These are phyloP conservation scores for Natrix natrix DNA, from an alignment of 2,797 vertebrate species.

Conservation along the genomic window DNA sequence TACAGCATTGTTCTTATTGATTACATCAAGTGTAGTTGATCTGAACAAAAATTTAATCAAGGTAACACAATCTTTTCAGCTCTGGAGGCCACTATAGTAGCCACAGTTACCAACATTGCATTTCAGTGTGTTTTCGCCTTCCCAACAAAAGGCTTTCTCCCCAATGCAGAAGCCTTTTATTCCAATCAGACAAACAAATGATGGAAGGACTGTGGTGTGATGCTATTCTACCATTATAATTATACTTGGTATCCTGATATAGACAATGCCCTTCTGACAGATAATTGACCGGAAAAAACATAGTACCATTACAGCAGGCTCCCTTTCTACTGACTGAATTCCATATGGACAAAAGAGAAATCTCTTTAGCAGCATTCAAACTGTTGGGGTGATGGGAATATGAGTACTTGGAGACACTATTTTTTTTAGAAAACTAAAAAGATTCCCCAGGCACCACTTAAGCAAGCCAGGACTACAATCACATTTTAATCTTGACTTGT, in stretches of 20 bases:
- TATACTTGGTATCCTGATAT: neutral
- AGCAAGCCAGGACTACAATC: neutral
- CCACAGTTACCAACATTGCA: neutral
- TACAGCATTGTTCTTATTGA: neutral
- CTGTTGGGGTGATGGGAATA: neutral
- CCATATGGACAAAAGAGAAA: neutral
- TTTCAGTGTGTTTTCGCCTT: neutral
- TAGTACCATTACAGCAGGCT: neutral
- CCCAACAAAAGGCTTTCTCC: neutral
- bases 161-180: neutral
- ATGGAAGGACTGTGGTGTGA: neutral
- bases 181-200: neutral
- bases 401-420: neutral
- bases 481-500: neutral
- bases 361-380: neutral
- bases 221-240: neutral
- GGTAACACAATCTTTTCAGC: neutral
- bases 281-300: neutral
- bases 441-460: neutral
- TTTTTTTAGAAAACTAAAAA: neutral
- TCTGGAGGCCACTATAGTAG: neutral
- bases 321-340: neutral
- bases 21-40: neutral
- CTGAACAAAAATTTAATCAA: neutral
- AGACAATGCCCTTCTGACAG: neutral